Conservation (phyloP, 2,888 invertebrate species). For the Trissoscelio sp. region DNA sequence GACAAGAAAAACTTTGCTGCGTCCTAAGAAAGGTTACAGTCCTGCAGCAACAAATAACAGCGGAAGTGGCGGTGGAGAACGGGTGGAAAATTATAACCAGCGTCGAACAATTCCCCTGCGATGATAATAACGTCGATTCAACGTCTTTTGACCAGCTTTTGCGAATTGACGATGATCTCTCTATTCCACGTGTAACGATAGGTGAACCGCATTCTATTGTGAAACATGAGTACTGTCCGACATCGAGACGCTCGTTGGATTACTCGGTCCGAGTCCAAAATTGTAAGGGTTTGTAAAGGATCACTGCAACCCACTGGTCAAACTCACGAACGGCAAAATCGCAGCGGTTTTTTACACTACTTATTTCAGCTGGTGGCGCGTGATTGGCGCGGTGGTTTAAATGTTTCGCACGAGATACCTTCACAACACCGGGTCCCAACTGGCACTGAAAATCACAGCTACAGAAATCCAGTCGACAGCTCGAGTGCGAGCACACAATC, state of each 20-base stretch:
- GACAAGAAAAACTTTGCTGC: slow-evolving; percentile 28
- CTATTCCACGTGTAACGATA: slow-evolving; percentile 96
- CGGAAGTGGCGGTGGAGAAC: slow-evolving; percentile 34
- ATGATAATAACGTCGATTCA: slow-evolving; percentile 84
- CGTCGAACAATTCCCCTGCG: slow-evolving; percentile 62
- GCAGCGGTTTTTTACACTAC: background rate
- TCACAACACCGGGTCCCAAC: slow-evolving; percentile 6
- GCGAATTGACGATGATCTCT: slow-evolving; percentile 96
- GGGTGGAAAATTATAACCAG: slow-evolving; percentile 46
- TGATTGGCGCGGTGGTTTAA: background rate
- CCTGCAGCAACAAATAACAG: slow-evolving; percentile 15
- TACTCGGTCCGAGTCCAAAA: slow-evolving; percentile 74
- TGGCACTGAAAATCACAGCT: slow-evolving; percentile 55
- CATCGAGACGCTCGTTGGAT: slow-evolving; percentile 80
- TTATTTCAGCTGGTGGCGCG: background rate
- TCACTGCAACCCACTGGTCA: slow-evolving; percentile 13
- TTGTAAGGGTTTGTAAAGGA: too few relatives aligned
- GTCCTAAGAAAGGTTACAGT: background rate
- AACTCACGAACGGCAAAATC: slow-evolving; percentile 23
- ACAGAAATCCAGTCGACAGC: slow-evolving; percentile 38
- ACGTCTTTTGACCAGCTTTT: slow-evolving; percentile 96
- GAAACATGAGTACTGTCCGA: slow-evolving; percentile 83
- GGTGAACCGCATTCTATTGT: slow-evolving; percentile 89
- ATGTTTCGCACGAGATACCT: background rate
- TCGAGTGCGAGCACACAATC: slow-evolving; percentile 65